phyloP scores from a whole-genome alignment of 2,113 vertebrate genomes.

The Pterophyllum scalare region DNA sequence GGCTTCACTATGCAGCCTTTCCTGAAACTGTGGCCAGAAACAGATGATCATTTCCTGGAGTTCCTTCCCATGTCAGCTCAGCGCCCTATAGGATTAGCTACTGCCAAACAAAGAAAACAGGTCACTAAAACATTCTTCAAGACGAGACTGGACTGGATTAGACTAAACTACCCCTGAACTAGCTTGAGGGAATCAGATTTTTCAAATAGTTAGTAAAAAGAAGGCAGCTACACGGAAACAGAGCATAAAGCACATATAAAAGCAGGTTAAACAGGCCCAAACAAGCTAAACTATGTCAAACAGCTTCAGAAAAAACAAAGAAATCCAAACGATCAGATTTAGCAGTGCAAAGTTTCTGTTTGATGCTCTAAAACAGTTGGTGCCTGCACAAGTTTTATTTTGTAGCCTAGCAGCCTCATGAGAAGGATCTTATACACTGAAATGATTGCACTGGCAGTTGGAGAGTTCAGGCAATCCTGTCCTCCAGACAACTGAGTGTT shows the following conservation, averaged over 20 bases:
- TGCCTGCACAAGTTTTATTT: slow-evolving; percentile 17
- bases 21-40: slow-evolving; percentile 49
- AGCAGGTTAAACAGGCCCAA: neutral
- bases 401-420: slow-evolving; percentile 32
- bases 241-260: neutral
- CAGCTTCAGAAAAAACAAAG: neutral
- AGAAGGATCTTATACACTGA: slow-evolving; percentile 18
- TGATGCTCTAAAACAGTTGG: slow-evolving; percentile 4
- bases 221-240: neutral
- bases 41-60: slow-evolving; percentile 62
- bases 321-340: neutral
- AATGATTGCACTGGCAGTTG: slow-evolving; percentile 26
- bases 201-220: neutral
- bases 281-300: neutral
- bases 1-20: slow-evolving; percentile 53
- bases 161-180: neutral
- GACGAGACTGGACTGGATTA: neutral
- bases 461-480: slow-evolving; percentile 30
- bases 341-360: slow-evolving; percentile 1
- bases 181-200: neutral
- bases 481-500: slow-evolving; percentile 27
- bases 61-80: slow-evolving; percentile 44
- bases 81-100: slow-evolving; percentile 29
- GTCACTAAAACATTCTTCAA: slow-evolving; percentile 25
- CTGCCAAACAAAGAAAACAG: slow-evolving; percentile 40